Conservation (phyloP, 1,140 invertebrate species). For the Apis dorsata region DNA sequence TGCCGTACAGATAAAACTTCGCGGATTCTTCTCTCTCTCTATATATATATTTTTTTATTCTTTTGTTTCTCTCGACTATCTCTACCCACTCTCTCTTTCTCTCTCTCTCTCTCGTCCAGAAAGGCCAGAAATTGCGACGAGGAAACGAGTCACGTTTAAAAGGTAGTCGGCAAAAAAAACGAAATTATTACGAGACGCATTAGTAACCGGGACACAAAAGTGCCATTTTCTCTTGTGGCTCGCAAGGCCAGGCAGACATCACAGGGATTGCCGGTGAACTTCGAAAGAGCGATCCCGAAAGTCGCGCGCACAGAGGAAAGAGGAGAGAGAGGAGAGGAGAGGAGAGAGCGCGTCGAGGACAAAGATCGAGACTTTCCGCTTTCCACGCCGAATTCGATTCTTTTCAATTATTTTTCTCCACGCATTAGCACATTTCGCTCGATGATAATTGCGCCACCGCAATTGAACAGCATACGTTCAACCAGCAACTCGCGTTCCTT, state of each 20-base stretch:
- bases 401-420: conserved; percentile 23
- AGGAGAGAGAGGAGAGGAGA: conserved; percentile 1
- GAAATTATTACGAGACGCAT: conserved; percentile 58
- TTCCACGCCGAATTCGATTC: conserved; percentile 6
- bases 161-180: conserved; percentile 51
- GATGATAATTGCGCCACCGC: conserved; percentile 18
- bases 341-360: not conserved
- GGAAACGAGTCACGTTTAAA: conserved; percentile 22
- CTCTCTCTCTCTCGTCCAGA: too few species aligned
- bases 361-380: not conserved
- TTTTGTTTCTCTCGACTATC: conserved; percentile 1
- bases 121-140: conserved; percentile 22
- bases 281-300: conserved; percentile 58
- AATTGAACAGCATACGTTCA: not conserved
- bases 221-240: conserved; percentile 61
- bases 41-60: not conserved
- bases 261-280: conserved; percentile 65
- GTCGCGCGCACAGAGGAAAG: conserved; percentile 14
- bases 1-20: not conserved
- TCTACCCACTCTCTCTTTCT: not conserved
- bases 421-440: not conserved
- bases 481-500: too few species aligned
- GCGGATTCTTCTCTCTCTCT: not conserved
- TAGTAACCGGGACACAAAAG: conserved; percentile 61
- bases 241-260: conserved; percentile 60